Conservation (phyloP, 2,797 vertebrate species). For the Necrosyrtes monachus region DNA sequence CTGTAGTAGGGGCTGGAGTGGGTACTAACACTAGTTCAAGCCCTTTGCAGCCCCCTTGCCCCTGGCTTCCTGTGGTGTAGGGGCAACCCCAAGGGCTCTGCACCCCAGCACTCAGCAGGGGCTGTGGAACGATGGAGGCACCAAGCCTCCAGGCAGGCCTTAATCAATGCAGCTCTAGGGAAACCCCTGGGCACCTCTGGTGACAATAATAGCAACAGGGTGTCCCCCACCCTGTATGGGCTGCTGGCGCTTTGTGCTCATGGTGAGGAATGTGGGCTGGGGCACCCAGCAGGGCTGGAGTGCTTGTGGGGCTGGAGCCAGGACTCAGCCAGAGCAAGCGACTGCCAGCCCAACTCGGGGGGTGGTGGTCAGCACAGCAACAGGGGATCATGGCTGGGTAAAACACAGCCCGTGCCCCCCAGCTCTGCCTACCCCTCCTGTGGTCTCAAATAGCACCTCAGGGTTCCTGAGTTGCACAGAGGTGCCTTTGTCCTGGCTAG, state of each 20-base stretch:
- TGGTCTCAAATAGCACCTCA: fast-evolving
- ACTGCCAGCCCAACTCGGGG: fast-evolving
- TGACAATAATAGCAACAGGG: not conserved
- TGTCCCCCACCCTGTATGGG: too few species aligned
- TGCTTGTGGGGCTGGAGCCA: not conserved
- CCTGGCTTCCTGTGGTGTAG: not conserved
- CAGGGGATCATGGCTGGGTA: too few species aligned
- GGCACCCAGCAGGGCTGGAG: too few species aligned
- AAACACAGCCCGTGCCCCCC: not conserved
- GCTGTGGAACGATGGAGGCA: not conserved
- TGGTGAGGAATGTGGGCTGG: not conserved
- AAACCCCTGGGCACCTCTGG: too few species aligned
- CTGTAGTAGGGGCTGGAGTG: not conserved
- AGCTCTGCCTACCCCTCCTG: not conserved
- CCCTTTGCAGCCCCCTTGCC: not conserved
- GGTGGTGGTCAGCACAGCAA: not conserved
- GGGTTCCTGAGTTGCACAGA: not conserved
- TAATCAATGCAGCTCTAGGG: too few species aligned
- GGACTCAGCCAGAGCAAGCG: not conserved
- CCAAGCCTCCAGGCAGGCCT: not conserved
- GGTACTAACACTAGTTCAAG: not conserved
- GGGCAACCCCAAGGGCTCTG: not conserved
- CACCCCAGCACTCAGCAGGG: not conserved
- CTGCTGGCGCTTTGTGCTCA: not conserved
- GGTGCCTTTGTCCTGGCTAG: too few species aligned